A percentile compares a stretch with the other conserved stretches of the same genome.
Conservation (phyloP, 2,888 invertebrate genomes). For the Marronus borbonicus region DNA sequence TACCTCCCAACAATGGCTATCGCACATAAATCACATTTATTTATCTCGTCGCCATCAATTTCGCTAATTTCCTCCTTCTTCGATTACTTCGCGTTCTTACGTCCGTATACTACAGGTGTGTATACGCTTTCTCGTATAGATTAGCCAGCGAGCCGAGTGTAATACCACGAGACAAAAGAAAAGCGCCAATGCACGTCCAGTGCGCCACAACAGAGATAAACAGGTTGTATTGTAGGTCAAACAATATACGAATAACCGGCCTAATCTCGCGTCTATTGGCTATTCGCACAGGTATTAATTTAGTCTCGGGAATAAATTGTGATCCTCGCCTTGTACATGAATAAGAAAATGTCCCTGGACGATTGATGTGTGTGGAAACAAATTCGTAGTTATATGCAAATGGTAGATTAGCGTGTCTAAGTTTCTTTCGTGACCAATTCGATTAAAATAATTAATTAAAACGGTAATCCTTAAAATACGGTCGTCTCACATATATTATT, state of each 20-base stretch:
- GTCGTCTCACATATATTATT: too few species aligned
- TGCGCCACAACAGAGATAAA: constrained; percentile 26
- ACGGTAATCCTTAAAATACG: too few species aligned
- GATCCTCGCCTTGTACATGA: neutral
- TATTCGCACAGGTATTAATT: constrained; percentile 24
- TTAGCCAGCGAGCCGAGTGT: constrained; percentile 7
- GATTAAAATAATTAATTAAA: too few species aligned
- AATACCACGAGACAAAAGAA: constrained; percentile 22
- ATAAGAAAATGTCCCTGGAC: too few species aligned
- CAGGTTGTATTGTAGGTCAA: constrained; percentile 43
- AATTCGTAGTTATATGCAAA: too few species aligned
- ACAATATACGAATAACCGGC: constrained; percentile 27
- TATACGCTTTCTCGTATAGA: neutral
- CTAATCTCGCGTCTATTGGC: constrained; percentile 12
- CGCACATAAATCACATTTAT: constrained; percentile 27
- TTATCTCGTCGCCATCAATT: constrained; percentile 37
- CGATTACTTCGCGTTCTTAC: constrained; percentile 18
- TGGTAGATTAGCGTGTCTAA: too few species aligned
- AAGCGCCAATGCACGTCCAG: constrained; percentile 28
- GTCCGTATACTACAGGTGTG: constrained; percentile 6
- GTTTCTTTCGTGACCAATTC: too few species aligned
- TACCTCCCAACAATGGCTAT: constrained; percentile 22
- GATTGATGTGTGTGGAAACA: too few species aligned
- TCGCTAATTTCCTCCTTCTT: constrained; percentile 34
- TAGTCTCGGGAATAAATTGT: constrained; percentile 13